Base-by-base conservation (phyloP, 2,113 vertebrate species). In the Corydoras sp. region DNA sequence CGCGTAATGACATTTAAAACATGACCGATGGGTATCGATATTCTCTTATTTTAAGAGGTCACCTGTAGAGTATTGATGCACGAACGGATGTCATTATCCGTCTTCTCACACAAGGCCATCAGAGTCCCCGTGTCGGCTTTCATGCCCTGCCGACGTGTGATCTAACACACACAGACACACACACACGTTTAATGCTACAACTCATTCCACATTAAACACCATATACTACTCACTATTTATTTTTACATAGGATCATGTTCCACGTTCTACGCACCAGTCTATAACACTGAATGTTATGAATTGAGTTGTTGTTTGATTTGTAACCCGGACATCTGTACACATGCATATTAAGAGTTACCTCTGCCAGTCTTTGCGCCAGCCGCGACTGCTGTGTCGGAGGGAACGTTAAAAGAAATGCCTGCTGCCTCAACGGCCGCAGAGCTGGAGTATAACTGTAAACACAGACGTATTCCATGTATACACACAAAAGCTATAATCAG, bases 51-150 rank as follows among this genome's bases (percentile, higher is more conserved):
- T 43, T 43, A 43, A 5, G 35, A 43, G 35, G 7, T 29, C 71
- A 98, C 97, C 94, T 98, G 96, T 59, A 99, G 79, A 0, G 94
- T 96, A 83, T 98, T 99, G 77, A 98, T 90, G 69, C 96, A 98
- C 13, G 96, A 89, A 1, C 96, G 89, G 62, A 98, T 98, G 79
- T 98, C 97, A 0, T 92, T 95, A 74, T 96, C 95, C 0, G 94
- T 91, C 83, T 98, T 99, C 84, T 99, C 92, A 0, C 96, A 98
- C 32, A 98, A 88, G 0, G 89, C 89, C 73, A 89, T 87, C 65
- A 98, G 86, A 0, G 90, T 86, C 0, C 91, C 92, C 0, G 73
- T 86, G 83, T 95, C 93, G 0, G 88, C 85, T 35, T 89, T 90
- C 90, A 98, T 91, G 9, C 93, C 92, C 77, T 92, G 93, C 2